Base-by-base conservation (phyloP, 2,888 invertebrate species). In the Caenorhabditis sp. region DNA sequence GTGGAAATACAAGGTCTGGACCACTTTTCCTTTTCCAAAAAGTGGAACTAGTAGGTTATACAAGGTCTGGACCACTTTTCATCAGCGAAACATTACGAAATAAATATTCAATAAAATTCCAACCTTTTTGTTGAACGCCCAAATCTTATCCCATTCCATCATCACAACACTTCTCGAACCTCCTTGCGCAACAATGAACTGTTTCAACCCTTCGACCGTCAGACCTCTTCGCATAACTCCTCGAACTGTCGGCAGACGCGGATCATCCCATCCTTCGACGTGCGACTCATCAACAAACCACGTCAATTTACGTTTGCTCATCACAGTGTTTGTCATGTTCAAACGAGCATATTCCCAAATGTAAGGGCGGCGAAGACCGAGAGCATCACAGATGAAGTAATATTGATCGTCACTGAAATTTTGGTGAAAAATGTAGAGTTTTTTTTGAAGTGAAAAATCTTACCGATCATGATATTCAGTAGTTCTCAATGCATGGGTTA, bases 61-160 rank as follows among this genome's bases (percentile, higher is more conserved):
- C n/a, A n/a, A n/a, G n/a, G n/a, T n/a, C n/a, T n/a, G n/a, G n/a
- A n/a, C n/a, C n/a, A n/a, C n/a, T n/a, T n/a, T n/a, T n/a, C n/a
- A n/a, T n/a, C n/a, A n/a, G n/a, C n/a, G n/a, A n/a, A n/a, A n/a
- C n/a, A n/a, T n/a, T n/a, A n/a, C n/a, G n/a, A n/a, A n/a, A n/a
- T n/a, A n/a, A n/a, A n/a, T n/a, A n/a, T n/a, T n/a, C n/a, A n/a
- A n/a, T n/a, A n/a, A n/a, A n/a, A n/a, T n/a, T n/a, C 31, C 31
- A 31, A 31, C 93, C 91, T 99, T 99, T 89, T 97, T 97, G 88
- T 99, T 99, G 87, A 97, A 94, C 14, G 97, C 93, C 99, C 99
- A 99, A 83, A 99, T 97, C 90, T 99, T 99, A 89, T 99, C 99
- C 99, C 99, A 99, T 89, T 97, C 96, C 99, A 99, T 99, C 89